Base-by-base conservation (phyloP, 2,797 vertebrate species). In the Cygnus olor region DNA sequence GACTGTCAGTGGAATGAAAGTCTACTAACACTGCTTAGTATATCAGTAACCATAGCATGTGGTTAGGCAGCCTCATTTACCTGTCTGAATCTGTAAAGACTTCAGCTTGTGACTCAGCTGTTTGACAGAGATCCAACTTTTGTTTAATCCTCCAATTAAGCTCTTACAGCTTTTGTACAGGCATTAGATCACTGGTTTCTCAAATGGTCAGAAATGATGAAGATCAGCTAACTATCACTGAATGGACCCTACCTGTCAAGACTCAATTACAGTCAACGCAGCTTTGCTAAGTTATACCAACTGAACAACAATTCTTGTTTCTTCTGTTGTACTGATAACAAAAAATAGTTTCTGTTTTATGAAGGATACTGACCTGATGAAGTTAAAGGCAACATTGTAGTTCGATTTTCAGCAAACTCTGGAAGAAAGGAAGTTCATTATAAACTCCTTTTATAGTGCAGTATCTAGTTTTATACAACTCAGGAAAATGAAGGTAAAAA, bases 281-380 rank as follows among this genome's bases (percentile, higher is more conserved):
- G 18, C 4, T 44, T 92, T 68, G 42, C 22, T 28, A 51, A 69
- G 7, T 36, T 60, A 5, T 18, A 34, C 12, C 7, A 42, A 14
- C 20, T 79, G 45, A 91, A 54, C 10, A 74, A 20, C 9, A 83
- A 77, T 30, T 21, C 11, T 74, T 2, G 11, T 78, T 85, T 79
- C 51, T 58, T 77, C 18, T 45, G 3, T 38, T 51, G 19, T 8
- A 34, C 6, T 25, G 36, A 4, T 47, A 47, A 77, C 24, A 85
- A 66, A 84, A 90, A 34, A 4, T 11, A 27, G 6, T 42, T 63
- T 70, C 9, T 66, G 3, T 56, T 88, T 93, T 61, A 47, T 60
- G 22, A 82, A 83, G 64, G 19, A 36, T 70, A 95, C 94, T 80
- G 56, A 95, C 94, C 90, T 95, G 94, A 47, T 0, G 66, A 85